These are phyloP conservation scores for Oreotrochilus melanogaster DNA, from an alignment of 2,113 vertebrate species.

Conservation along the genomic window DNA sequence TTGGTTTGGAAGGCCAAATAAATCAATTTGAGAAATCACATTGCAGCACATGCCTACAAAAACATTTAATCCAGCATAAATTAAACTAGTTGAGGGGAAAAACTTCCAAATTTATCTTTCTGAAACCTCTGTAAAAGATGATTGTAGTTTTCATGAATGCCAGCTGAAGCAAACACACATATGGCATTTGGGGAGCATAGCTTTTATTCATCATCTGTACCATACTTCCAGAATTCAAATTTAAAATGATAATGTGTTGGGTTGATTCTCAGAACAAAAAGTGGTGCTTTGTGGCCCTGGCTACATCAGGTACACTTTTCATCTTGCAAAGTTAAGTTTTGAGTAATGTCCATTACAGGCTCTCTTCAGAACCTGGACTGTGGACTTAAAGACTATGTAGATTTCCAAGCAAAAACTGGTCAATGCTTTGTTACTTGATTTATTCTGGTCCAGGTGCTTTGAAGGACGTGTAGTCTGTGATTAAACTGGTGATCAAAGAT, in stretches of 20 bases:
- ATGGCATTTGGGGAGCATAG: rapidly evolving
- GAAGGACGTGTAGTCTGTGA: neutral
- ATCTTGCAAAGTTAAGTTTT: neutral
- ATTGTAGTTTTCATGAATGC: neutral
- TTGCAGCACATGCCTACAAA: neutral
- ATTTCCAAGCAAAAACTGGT: neutral
- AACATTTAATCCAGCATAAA: neutral
- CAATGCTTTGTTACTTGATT: neutral
- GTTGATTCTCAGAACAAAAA: neutral
- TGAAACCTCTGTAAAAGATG: neutral
- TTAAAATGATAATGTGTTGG: neutral
- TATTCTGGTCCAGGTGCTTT: neutral
- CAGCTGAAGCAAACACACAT: neutral
- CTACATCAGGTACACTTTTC: neutral
- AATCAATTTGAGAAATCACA: neutral
- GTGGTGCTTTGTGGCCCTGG: neutral
- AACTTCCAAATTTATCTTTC: neutral
- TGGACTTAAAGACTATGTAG: neutral
- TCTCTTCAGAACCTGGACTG: neutral
- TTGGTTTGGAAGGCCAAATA: neutral
- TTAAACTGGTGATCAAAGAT: neutral
- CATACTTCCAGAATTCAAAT: neutral
- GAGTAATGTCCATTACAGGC: neutral
- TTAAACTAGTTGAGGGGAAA: neutral
- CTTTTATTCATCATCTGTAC: neutral